Conservation (phyloP, 2,888 invertebrate species). For the Germaria angustata region DNA sequence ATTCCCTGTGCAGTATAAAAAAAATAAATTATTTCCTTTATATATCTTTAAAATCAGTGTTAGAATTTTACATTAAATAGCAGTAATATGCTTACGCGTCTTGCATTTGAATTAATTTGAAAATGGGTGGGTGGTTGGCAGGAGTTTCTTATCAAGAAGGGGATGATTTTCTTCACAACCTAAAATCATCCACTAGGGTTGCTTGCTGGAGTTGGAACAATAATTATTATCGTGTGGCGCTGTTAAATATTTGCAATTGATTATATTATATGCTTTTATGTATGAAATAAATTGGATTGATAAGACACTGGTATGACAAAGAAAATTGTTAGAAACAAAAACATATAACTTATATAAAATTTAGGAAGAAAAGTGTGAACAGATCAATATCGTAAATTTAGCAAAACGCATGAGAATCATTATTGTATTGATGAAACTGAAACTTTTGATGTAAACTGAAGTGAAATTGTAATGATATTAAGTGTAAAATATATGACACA, state of each 20-base stretch:
- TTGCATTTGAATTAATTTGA: constrained; percentile 35
- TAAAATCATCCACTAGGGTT: not conserved
- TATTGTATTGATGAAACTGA: not conserved
- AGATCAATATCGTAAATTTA: not conserved
- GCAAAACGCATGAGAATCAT: not conserved
- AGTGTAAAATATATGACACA: too few relatives aligned
- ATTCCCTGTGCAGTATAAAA: constrained; percentile 8
- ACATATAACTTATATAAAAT: not conserved
- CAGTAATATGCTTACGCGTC: constrained; percentile 51
- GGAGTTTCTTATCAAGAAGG: constrained; percentile 23
- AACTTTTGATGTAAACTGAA: not conserved
- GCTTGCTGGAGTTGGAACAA: constrained; percentile 2
- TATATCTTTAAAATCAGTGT: constrained; percentile 57
- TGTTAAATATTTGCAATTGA: constrained; percentile 16
- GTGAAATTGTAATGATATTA: too few relatives aligned
- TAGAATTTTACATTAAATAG: constrained; percentile 60
- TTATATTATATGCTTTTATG: not conserved
- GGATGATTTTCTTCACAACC: not conserved
- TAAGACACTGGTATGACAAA: not conserved
- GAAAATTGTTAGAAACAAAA: not conserved
- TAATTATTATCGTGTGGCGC: not conserved
- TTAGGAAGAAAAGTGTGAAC: not conserved
- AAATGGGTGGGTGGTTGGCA: constrained; percentile 11
- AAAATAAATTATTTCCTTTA: constrained; percentile 24
- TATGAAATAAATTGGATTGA: not conserved